A percentile compares a stretch with the other conserved stretches of the same genome.
These are phyloP conservation scores for Toxotes chatareus DNA, from an alignment of 2,113 vertebrate genomes.

Conservation along the genomic window DNA sequence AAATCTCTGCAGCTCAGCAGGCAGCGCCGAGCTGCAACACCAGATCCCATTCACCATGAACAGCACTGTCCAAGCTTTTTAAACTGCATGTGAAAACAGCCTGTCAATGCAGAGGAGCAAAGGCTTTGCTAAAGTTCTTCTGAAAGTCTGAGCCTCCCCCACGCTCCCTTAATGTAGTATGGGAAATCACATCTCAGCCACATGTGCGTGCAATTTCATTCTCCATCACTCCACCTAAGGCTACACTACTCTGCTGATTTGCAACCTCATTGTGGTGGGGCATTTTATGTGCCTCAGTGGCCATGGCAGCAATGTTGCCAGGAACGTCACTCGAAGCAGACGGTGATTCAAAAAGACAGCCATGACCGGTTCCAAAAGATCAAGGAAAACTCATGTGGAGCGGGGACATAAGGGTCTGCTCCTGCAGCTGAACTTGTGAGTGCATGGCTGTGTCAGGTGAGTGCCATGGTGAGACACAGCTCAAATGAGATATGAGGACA, in stretches of 20 bases:
- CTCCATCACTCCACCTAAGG: background rate
- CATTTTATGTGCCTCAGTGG: conserved; percentile 16
- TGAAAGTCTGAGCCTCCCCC: background rate
- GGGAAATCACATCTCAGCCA: background rate
- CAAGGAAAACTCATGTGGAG: background rate
- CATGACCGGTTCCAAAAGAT: background rate
- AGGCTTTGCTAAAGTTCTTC: background rate
- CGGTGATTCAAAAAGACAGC: conserved; percentile 28
- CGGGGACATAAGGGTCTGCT: conserved; percentile 3
- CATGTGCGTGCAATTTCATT: background rate
- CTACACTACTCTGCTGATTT: background rate
- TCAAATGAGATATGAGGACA: background rate
- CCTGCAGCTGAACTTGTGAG: background rate
- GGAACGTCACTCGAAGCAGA: conserved; percentile 1
- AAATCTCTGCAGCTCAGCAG: background rate
- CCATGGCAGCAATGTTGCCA: background rate
- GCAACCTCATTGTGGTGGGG: background rate
- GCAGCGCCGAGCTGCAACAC: background rate
- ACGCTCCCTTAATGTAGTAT: background rate
- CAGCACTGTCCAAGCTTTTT: background rate
- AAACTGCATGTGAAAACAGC: background rate
- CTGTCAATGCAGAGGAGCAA: background rate
- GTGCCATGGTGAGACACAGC: background rate
- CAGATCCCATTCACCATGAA: background rate
- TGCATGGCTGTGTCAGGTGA: background rate